These are phyloP conservation scores for Deilephila porcellus DNA, from an alignment of 2,888 invertebrate species.

Conservation along the genomic window DNA sequence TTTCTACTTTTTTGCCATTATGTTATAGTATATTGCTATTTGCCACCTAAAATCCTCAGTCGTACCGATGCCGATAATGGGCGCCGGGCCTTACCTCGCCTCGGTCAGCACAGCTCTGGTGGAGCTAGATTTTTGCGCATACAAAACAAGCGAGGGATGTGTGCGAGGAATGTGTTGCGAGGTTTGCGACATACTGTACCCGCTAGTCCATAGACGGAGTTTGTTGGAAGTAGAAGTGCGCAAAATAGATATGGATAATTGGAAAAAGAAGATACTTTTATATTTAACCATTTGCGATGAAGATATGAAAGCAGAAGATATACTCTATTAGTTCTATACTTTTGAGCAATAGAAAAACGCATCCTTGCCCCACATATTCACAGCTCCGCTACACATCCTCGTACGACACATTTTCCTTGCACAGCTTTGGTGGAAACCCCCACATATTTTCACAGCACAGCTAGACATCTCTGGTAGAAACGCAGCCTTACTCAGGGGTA, in stretches of 20 bases:
- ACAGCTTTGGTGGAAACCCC: neutral
- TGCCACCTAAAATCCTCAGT: no score
- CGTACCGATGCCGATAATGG: no score
- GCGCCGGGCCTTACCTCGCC: no score
- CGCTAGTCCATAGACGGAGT: no score
- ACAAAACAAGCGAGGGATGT: conserved; percentile 1
- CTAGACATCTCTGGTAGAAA: neutral
- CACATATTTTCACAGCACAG: neutral
- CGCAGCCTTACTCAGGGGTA: no score
- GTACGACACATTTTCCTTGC: neutral
- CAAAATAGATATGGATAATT: no score
- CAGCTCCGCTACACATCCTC: no score
- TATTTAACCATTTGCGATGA: neutral
- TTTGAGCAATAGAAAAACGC: neutral
- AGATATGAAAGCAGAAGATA: neutral
- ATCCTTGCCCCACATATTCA: neutral
- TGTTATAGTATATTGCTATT: no score
- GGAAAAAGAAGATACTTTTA: no score
- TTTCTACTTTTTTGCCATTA: no score
- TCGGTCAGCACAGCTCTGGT: neutral
- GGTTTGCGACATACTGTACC: no score
- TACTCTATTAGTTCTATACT: neutral
- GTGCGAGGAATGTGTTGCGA: neutral
- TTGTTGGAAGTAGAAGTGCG: no score
- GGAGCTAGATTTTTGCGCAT: neutral